Percentiles rank a stretch among this genome's conserved stretches.
Evolutionary conservation across 1,140 invertebrate genomes (phyloP).

Genomic region (Kradibia gibbosae): DNA sequence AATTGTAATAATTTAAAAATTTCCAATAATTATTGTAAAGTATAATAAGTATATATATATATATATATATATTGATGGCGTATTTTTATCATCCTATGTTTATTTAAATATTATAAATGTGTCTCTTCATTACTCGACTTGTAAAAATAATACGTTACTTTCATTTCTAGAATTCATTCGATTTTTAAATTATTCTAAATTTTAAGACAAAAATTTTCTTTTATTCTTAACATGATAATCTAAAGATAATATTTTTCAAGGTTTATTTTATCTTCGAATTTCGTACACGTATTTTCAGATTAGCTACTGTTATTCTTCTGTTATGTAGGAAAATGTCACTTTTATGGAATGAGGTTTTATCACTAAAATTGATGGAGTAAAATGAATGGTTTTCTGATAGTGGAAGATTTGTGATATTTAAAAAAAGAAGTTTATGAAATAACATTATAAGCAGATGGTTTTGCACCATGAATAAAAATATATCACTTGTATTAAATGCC

Average conservation of each 20-base stretch:
- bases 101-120: too few species aligned
- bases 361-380: constrained; percentile 8
- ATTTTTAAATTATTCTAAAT: neutral
- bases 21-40: too few species aligned
- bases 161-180: too few species aligned
- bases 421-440: neutral
- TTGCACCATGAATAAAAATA: neutral
- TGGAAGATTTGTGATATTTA: neutral
- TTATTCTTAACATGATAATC: neutral
- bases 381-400: constrained; percentile 23
- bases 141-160: too few species aligned
- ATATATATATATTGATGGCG: too few species aligned
- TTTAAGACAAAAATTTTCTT: neutral
- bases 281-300: neutral
- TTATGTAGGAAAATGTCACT: constrained; percentile 3
- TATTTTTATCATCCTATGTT: too few species aligned
- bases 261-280: constrained; percentile 17
- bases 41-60: too few species aligned
- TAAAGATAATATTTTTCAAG: constrained; percentile 9
- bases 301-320: constrained; percentile 19
- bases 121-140: neutral
- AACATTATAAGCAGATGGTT: neutral
- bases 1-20: too few species aligned
- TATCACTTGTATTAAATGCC: neutral
- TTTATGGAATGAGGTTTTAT: constrained; percentile 27